Evolutionary conservation across 2,888 invertebrate species (phyloP), one percentile per base, ranked within the genome.

Genomic region (Eilema griseolum): DNA sequence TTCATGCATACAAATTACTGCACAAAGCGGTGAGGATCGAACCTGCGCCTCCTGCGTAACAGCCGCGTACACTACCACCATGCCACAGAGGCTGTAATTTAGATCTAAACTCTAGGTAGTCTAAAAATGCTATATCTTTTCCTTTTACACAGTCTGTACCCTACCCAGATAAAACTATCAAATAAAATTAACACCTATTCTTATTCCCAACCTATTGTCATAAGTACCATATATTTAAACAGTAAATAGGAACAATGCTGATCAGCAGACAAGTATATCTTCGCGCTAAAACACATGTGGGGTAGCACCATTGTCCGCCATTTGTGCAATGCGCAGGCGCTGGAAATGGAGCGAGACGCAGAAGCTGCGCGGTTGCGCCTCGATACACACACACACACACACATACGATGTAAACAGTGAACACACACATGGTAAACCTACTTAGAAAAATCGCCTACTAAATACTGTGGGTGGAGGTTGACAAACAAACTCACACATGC

Each of bases 331-430:
- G 81, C 82, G 71, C 71, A 11, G 69, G 76, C 78, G 82, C 76
- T 75, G 84, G 86, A 91, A 91, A 86, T 91, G 90, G 91, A 91
- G 89, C 91, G 87, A n/a, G 84, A 82, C 90, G 85, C 87, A 87
- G 87, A 89, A 86, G 87, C 89, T 86, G 85, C 73, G 73, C 74
- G 74, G 78, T 76, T 78, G 71, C 71, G 83, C 77, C 68, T 74
- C 82, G 82, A 64, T 67, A 65, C 73, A 69, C 72, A 66, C 46
- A 46, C 46, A 52, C 65, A 72, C 24, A 66, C 26, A 65, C 23
- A 56, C 11, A 14, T 24, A 12, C 12, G 26, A 61, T n/a, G 41
- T 10, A 56, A 23, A 31, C 31, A 26, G 37, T 46, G 20, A 46
- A 52, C 46, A 61, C 52, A 12, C 20, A 67, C 26, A 26, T 59